Percentiles rank a stretch among this genome's conserved stretches.
These are phyloP conservation scores for Gasterosteus aculeatus DNA, from an alignment of 2,113 vertebrate genomes.

Conservation along the genomic window DNA sequence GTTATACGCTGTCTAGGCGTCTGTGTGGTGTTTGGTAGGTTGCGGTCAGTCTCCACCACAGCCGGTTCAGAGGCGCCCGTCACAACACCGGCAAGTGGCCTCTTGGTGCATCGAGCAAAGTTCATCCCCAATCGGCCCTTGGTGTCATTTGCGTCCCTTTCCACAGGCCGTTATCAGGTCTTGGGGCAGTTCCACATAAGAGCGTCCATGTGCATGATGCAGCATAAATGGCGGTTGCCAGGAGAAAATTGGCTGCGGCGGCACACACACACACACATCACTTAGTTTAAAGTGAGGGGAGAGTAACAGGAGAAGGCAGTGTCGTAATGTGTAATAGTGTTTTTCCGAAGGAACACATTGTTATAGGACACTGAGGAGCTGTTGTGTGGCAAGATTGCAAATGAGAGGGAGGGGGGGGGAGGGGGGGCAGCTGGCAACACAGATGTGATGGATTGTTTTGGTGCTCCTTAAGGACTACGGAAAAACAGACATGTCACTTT, in stretches of 20 bases:
- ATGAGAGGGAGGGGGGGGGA: background rate
- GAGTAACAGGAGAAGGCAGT: slow-evolving; percentile 1
- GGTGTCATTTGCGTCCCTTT: slow-evolving; percentile 42
- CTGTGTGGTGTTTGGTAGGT: slow-evolving; percentile 44
- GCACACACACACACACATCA: background rate
- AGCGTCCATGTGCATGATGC: background rate
- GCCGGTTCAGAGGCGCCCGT: slow-evolving; percentile 49
- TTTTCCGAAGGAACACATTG: slow-evolving; percentile 37
- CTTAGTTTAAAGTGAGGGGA: background rate
- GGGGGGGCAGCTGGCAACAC: slow-evolving; percentile 3
- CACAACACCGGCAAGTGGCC: slow-evolving; percentile 70
- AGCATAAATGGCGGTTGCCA: background rate
- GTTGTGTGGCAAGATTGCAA: slow-evolving; percentile 35
- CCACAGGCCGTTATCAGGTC: background rate
- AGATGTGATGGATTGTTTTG: slow-evolving; percentile 15
- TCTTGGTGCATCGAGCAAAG: slow-evolving; percentile 37
- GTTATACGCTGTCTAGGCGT: slow-evolving; percentile 34
- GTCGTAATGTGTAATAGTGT: slow-evolving; percentile 22
- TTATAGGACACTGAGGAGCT: slow-evolving; percentile 38
- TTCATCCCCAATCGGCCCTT: slow-evolving; percentile 58
- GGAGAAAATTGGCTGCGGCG: background rate
- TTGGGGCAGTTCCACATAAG: background rate
- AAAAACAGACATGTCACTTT: slow-evolving; percentile 9
- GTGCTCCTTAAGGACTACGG: background rate
- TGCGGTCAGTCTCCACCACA: slow-evolving; percentile 36